phyloP scores from a whole-genome alignment of 1,140 invertebrate genomes.

The Drosophila hydei region DNA sequence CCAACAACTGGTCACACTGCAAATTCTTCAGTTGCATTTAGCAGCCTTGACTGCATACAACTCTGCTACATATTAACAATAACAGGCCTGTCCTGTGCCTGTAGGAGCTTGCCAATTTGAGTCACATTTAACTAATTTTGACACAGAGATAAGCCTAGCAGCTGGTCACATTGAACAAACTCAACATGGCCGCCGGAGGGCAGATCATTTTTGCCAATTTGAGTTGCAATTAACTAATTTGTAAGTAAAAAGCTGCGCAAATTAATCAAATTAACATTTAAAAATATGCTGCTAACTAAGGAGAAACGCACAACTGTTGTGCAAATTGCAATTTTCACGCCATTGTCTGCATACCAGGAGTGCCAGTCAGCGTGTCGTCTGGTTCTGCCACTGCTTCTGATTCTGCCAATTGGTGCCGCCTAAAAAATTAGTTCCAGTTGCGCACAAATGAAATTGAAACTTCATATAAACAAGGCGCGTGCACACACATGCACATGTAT shows the following conservation, averaged over 20 bases:
- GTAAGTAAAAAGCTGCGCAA: background rate
- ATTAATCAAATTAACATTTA: too few species aligned
- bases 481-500: background rate
- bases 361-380: constrained; percentile 51
- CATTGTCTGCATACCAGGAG: constrained; percentile 37
- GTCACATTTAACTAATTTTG: background rate
- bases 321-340: constrained; percentile 62
- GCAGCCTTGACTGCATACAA: too few species aligned
- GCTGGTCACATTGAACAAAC: background rate
- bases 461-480: constrained; percentile 18
- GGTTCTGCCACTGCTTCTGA: constrained; percentile 19
- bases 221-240: background rate
- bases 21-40: background rate
- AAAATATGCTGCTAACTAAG: background rate
- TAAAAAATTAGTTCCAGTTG: constrained; percentile 53
- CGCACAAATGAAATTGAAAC: constrained; percentile 51
- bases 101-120: background rate
- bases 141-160: background rate
- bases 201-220: constrained; percentile 8
- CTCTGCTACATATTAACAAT: too few species aligned
- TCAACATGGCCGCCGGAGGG: background rate
- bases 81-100: background rate
- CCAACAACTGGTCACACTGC: background rate
- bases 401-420: constrained; percentile 41
- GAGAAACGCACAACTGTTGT: constrained; percentile 49